These are phyloP conservation scores for Pseudorhiza aurosa DNA, from an alignment of 30 jellyfish, hydroid and myxozoan species.

Conservation along the genomic window DNA sequence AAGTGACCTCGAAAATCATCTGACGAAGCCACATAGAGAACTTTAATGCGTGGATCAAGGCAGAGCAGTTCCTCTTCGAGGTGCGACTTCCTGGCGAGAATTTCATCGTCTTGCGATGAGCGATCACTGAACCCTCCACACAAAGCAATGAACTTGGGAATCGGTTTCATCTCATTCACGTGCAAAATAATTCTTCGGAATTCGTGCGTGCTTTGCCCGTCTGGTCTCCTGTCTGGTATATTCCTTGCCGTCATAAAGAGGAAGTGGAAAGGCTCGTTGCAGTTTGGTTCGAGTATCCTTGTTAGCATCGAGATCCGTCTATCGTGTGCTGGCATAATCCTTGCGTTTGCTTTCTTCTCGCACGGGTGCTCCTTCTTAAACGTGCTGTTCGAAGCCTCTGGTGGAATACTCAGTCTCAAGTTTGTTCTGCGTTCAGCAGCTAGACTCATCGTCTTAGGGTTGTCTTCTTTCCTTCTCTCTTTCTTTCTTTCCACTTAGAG, in stretches of 20 bases:
- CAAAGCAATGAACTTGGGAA: conserved; percentile 57
- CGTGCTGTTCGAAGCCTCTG: conserved; percentile 57
- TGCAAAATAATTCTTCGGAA: not conserved
- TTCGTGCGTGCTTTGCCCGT: not conserved
- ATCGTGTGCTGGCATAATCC: conserved; percentile 42
- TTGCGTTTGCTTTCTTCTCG: not conserved
- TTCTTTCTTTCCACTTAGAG: too few relatives aligned
- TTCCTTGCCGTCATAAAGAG: conserved; percentile 22
- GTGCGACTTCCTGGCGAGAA: not conserved
- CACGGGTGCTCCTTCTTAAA: conserved; percentile 3
- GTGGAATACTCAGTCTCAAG: conserved; percentile 60
- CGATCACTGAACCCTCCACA: conserved; percentile 44
- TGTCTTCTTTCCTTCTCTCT: too few relatives aligned
- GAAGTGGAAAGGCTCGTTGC: conserved; percentile 66
- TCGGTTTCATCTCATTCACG: conserved; percentile 50
- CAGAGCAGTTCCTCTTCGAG: conserved; percentile 31
- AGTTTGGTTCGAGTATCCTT: conserved; percentile 59
- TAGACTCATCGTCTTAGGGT: conserved; percentile 51
- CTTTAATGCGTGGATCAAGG: conserved; percentile 32
- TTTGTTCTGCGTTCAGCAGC: conserved; percentile 35
- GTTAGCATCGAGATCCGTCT: conserved; percentile 55
- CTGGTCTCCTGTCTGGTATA: too few relatives aligned
- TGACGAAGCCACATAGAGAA: conserved; percentile 43
- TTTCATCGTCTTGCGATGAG: not conserved
- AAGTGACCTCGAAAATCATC: conserved; percentile 33